Conservation (phyloP, 2,113 vertebrate genomes). For the Clupea harengus region DNA sequence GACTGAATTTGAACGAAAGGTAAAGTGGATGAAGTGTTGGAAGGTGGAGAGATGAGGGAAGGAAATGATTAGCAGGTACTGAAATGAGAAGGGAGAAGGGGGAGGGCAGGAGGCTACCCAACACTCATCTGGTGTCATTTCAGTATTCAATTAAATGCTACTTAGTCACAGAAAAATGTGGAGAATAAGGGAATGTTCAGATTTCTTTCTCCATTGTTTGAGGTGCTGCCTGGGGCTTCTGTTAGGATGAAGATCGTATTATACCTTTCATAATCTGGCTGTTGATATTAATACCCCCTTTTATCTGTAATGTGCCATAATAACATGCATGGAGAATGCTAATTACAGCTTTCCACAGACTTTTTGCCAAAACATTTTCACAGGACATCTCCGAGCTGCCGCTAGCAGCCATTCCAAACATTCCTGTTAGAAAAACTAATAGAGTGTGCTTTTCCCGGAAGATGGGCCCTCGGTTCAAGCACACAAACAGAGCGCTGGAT, state of each 20-base stretch:
- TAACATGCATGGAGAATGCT: slow-evolving; percentile 36
- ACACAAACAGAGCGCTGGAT: slow-evolving; percentile 34
- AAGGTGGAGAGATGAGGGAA: slow-evolving; percentile 14
- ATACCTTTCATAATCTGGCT: slow-evolving; percentile 36
- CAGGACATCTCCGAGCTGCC: slow-evolving; percentile 28
- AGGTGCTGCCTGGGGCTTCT: slow-evolving; percentile 8
- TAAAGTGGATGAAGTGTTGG: slow-evolving; percentile 17
- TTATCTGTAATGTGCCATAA: slow-evolving; percentile 25
- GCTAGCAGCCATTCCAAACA: slow-evolving; percentile 42
- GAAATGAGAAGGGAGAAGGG: background rate
- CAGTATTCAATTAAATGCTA: slow-evolving; percentile 2
- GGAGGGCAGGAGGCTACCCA: background rate
- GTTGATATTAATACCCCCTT: slow-evolving; percentile 16
- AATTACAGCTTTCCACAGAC: slow-evolving; percentile 39
- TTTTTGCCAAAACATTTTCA: slow-evolving; percentile 29
- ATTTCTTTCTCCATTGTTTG: background rate
- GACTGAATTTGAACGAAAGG: background rate
- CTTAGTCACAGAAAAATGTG: background rate
- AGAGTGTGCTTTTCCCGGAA: slow-evolving; percentile 41
- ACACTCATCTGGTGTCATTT: slow-evolving; percentile 23
- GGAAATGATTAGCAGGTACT: slow-evolving; percentile 16
- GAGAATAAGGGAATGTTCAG: background rate
- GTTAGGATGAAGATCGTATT: slow-evolving; percentile 25
- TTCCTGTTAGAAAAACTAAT: slow-evolving; percentile 44
- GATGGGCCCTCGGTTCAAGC: slow-evolving; percentile 35